phyloP scores from a whole-genome alignment of 1,140 invertebrate species.

The Chlorops oryzae region DNA sequence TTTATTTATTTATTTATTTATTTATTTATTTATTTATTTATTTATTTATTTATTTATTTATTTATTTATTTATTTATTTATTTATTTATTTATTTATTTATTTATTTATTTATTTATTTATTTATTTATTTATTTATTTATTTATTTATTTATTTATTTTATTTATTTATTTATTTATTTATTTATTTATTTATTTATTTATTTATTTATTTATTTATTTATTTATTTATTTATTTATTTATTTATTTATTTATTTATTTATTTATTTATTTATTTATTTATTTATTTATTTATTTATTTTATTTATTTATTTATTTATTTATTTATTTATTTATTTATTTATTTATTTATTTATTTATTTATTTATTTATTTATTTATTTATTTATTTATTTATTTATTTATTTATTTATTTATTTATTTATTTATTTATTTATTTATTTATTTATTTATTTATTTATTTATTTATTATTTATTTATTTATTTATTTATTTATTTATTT shows the following conservation, averaged over 20 bases:
- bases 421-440: neutral
- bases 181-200: neutral
- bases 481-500: neutral
- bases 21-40: neutral
- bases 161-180: neutral
- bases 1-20: neutral
- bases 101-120: neutral
- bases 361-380: no score
- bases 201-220: neutral
- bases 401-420: neutral
- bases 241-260: neutral
- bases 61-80: neutral
- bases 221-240: neutral
- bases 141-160: neutral
- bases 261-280: neutral
- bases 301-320: neutral
- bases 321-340: neutral
- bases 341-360: no score
- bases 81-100: neutral
- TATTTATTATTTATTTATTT: neutral
- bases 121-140: neutral
- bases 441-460: neutral
- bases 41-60: neutral
- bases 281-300: neutral
- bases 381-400: no score